These are phyloP conservation scores for Rhodophaea formosa DNA, from an alignment of 2,888 invertebrate species.

Conservation along the genomic window DNA sequence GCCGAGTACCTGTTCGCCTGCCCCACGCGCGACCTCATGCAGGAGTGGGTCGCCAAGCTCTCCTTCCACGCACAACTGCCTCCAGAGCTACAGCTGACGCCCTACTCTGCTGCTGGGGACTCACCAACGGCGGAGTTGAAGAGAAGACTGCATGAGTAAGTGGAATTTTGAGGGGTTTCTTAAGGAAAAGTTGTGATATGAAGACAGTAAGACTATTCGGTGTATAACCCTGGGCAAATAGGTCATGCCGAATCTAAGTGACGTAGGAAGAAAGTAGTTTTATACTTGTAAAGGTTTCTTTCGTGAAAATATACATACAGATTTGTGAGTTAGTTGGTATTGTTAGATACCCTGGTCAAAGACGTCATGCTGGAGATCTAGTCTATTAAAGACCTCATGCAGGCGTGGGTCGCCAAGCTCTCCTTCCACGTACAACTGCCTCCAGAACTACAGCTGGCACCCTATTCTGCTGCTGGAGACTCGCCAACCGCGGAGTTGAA, in stretches of 20 bases:
- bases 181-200: not conserved
- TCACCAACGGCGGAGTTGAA: conserved; percentile 61
- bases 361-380: too few relatives aligned
- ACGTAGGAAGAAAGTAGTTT: too few relatives aligned
- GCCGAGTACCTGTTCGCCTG: conserved; percentile 96
- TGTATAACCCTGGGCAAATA: too few relatives aligned
- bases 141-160: conserved; percentile 59
- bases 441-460: conserved; percentile 92
- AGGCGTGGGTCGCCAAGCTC: conserved; percentile 95
- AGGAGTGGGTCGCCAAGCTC: conserved; percentile 95
- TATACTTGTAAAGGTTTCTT: too few relatives aligned
- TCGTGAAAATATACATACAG: not conserved
- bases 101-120: conserved; percentile 86
- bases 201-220: too few relatives aligned
- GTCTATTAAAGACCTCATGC: conserved; percentile 83
- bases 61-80: conserved; percentile 95
- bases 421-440: conserved; percentile 95
- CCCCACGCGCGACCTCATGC: conserved; percentile 86
- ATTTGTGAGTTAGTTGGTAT: not conserved
- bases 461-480: conserved; percentile 86
- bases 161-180: conserved; percentile 15
- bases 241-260: too few relatives aligned
- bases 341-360: too few relatives aligned
- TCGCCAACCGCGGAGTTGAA: conserved; percentile 61
- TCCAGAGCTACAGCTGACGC: conserved; percentile 92